Conservation (phyloP, 2,113 vertebrate species). For the Notothenia coriiceps region DNA sequence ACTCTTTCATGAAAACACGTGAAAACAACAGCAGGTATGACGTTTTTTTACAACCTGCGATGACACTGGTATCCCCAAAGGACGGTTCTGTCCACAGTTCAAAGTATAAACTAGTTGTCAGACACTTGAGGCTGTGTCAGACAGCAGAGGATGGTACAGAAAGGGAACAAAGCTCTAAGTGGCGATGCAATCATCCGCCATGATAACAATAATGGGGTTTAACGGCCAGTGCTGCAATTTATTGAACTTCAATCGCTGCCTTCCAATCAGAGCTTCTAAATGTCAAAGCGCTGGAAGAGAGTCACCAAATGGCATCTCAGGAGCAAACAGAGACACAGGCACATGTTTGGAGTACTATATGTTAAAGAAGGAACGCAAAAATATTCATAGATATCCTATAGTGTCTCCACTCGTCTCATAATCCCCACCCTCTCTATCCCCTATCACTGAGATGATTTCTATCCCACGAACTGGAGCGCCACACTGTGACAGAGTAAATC, state of each 20-base stretch:
- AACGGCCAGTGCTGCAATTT: constrained; percentile 34
- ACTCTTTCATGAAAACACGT: too few relatives aligned
- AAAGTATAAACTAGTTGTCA: constrained; percentile 25
- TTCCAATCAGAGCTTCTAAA: constrained; percentile 36
- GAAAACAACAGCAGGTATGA: background rate
- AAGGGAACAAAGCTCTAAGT: constrained; percentile 45
- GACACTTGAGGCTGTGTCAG: constrained; percentile 46
- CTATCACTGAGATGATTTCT: constrained; percentile 43
- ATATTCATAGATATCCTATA: background rate
- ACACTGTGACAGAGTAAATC: constrained; percentile 60
- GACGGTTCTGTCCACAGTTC: constrained; percentile 31
- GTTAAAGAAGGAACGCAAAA: background rate
- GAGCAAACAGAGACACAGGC: background rate
- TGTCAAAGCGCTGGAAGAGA: constrained; percentile 36
- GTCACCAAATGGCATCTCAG: background rate
- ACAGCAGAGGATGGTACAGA: constrained; percentile 49
- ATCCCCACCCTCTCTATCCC: constrained; percentile 34
- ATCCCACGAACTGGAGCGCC: constrained; percentile 44
- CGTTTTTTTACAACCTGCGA: background rate
- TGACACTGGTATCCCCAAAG: constrained; percentile 21
- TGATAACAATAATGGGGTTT: constrained; percentile 54
- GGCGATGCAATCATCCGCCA: constrained; percentile 56
- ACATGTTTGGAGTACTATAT: background rate
- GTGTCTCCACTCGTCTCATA: background rate
- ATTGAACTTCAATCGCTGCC: constrained; percentile 43